Evolutionary conservation across 1,140 invertebrate species (phyloP), one percentile per base, ranked within the genome.

Genomic region (Pararge aegeria): DNA sequence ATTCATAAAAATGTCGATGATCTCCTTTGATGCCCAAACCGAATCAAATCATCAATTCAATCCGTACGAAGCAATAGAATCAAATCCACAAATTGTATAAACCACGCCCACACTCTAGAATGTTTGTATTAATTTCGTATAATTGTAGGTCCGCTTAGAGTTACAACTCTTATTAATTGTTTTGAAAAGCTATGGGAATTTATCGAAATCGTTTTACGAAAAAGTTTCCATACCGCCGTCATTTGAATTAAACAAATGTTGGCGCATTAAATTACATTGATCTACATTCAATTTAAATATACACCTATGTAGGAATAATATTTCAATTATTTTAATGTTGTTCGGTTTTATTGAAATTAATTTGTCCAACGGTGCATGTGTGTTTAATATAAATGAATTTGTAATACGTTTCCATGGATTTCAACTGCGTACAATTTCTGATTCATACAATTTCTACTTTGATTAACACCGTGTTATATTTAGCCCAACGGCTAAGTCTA

Each of bases 111-210:
- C 70, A 61, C 38, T 21, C 55, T 52, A 37, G 38, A 24, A 42
- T 71, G 69, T 68, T 73, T 67, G 59, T 69, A 69, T 72, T 74
- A 77, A 77, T 70, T 64, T 62, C 53, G 53, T 68, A 72, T 75
- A 73, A 73, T 75, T 70, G 67, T 73, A 55, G 58, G 63, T 30
- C 61, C 40, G 20, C 56, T 64, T 68, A 49, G 65, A 42, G 52
- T 69, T 67, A 65, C 66, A 65, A 16, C 56, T 61, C 54, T 53
- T 56, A 62, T 78, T 78, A 78, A 78, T 75, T 71, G 71, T 68
- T 68, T 61, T 46, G 46, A 66, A 59, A 59, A 46, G 16, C 46
- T 64, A 57, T 68, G 66, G 63, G 60, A 65, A 62, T 50, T 38
- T 60, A 54, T 19, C 34, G 55, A 57, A 53, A 42, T 61, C 30